Conservation (phyloP, 2,797 vertebrate genomes). For the Eremophila alpestris region DNA sequence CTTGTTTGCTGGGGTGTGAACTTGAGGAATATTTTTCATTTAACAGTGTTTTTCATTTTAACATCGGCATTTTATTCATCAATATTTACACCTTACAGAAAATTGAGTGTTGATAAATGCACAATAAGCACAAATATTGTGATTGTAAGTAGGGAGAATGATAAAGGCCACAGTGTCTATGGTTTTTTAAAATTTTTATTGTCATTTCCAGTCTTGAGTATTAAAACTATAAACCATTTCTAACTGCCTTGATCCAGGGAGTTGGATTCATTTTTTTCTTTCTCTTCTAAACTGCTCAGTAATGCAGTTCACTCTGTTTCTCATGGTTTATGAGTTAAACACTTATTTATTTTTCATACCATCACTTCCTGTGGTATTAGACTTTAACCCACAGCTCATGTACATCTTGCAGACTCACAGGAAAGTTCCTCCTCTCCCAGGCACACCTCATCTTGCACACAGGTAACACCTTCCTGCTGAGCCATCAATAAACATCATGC, state of each 20-base stretch:
- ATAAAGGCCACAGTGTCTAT: background rate
- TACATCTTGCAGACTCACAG: background rate
- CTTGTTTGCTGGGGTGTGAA: background rate
- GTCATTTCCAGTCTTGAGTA: background rate
- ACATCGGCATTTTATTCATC: background rate
- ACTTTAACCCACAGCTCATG: background rate
- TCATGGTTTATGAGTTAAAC: background rate
- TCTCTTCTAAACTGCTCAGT: background rate
- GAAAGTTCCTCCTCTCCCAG: background rate
- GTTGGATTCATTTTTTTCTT: background rate
- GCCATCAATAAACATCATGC: background rate
- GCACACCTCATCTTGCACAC: background rate
- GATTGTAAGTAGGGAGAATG: background rate
- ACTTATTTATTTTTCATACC: background rate
- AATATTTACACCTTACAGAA: background rate
- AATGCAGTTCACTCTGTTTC: background rate
- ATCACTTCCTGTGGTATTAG: background rate
- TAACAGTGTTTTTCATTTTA: background rate
- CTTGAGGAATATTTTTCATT: background rate
- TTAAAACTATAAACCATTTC: constrained; percentile 18
- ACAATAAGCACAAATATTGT: background rate
- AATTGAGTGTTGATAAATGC: background rate
- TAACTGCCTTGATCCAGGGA: background rate
- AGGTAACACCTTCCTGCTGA: background rate
- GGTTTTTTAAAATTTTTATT: background rate